Base-by-base conservation (phyloP, 2,113 vertebrate species). In the Bubalus kerabau region DNA sequence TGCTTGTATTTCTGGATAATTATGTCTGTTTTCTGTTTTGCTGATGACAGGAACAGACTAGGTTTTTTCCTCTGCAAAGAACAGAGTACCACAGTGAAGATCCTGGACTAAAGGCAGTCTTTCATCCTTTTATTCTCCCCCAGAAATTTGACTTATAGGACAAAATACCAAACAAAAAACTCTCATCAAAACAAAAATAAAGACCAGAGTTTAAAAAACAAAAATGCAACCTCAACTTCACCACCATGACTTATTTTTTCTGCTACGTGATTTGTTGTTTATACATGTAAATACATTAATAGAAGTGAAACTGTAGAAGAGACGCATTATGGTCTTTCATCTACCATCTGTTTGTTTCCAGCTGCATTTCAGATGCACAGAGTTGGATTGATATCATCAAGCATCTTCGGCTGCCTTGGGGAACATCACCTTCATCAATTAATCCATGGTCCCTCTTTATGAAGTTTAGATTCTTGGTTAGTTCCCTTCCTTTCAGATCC, bases 21-120 rank as follows among this genome's bases (percentile, higher is more conserved):
- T 78, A 50, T 57, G 62, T 90, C 93, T 86, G 52, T 54, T 95
- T 95, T 50, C 12, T 86, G 30, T 82, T 89, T 91, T 54, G 85
- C 32, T 28, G 26, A 85, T 85, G 40, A 54, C 9, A 76, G 54
- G 46, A 86, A 52, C 26, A 52, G 40, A n/a, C 11, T 52, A 15
- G 46, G 52, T 60, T 82, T 74, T 78, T 83, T 21, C 21, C 90
- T 88, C 48, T 59, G 36, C 28, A 78, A 52, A 76, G 54, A 91
- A 64, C 13, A 80, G 62, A 91, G 36, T 17, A 21, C 59, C 28
- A 40, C 36, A 74, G 0, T 48, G 17, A 86, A 50, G 52, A 76
- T 81, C 7, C 23, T 54, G n/a, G 28, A 80, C 84, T n/a, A 48
- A 36, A 92, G 62, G 5, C 1, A 26, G 13, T 23, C 48, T 85